These are phyloP conservation scores for Phalloptychus januarius DNA, from an alignment of 2,797 vertebrate species.

Conservation along the genomic window DNA sequence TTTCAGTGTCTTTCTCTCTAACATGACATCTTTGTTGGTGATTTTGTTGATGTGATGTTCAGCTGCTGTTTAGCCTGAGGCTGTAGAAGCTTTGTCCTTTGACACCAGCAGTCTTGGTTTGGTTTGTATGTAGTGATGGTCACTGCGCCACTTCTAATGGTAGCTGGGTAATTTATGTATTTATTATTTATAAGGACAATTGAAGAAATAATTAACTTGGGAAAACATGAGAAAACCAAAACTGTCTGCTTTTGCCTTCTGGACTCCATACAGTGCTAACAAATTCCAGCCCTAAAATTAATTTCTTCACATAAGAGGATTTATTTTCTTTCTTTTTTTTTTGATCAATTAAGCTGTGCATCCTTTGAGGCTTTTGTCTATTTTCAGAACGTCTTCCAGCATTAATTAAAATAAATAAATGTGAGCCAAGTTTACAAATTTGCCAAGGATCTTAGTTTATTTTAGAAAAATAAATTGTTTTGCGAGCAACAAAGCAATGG, in stretches of 20 bases:
- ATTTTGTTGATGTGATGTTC: background rate
- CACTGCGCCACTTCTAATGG: slow-evolving; percentile 15
- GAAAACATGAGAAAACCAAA: slow-evolving; percentile 24
- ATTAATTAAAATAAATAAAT: slow-evolving; percentile 47
- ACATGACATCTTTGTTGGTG: slow-evolving; percentile 8
- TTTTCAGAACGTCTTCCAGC: slow-evolving; percentile 25
- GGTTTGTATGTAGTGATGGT: slow-evolving; percentile 29
- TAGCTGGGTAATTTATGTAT: slow-evolving; percentile 7
- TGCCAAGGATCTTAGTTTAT: slow-evolving; percentile 7
- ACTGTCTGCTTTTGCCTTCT: slow-evolving; percentile 25
- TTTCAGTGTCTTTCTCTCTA: slow-evolving; percentile 29
- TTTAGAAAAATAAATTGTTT: background rate
- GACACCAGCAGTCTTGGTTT: slow-evolving; percentile 24
- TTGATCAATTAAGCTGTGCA: slow-evolving; percentile 12
- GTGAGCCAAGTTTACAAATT: slow-evolving; percentile 26
- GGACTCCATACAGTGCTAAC: slow-evolving; percentile 13
- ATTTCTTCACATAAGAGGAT: slow-evolving; percentile 26
- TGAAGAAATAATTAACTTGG: slow-evolving; percentile 40
- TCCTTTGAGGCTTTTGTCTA: slow-evolving; percentile 20
- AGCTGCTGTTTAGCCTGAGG: slow-evolving; percentile 45
- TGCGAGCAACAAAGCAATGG: slow-evolving; percentile 12
- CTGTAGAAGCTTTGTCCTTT: slow-evolving; percentile 16
- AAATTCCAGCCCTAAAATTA: slow-evolving; percentile 29
- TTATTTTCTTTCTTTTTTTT: background rate
- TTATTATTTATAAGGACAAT: slow-evolving; percentile 22